phyloP scores from a whole-genome alignment of 2,888 invertebrate genomes.

The Drosophila macrospina region DNA sequence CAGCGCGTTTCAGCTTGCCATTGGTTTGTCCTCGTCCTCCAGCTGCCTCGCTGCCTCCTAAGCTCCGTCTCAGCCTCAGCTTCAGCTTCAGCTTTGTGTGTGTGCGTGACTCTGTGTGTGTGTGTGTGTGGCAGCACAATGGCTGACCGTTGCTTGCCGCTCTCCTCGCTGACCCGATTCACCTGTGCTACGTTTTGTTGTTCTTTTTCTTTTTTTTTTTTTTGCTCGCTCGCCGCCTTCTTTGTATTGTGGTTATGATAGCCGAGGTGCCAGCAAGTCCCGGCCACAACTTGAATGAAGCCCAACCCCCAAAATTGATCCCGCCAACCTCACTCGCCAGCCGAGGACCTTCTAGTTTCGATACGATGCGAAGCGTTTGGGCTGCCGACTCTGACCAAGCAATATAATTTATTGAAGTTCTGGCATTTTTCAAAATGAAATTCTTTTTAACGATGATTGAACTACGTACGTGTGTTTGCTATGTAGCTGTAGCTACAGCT shows the following conservation, averaged over 20 bases:
- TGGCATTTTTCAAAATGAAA: conserved; percentile 80
- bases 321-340: too few species aligned
- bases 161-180: conserved; percentile 69
- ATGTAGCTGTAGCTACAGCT: conserved; percentile 18
- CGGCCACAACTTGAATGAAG: conserved; percentile 51
- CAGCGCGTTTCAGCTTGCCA: conserved; percentile 79
- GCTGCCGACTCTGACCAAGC: conserved; percentile 45
- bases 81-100: conserved; percentile 6
- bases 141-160: conserved; percentile 50
- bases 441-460: conserved; percentile 81
- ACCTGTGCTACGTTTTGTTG: conserved; percentile 66
- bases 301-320: too few species aligned
- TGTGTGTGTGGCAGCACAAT: conserved; percentile 42
- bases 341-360: conserved; percentile 53
- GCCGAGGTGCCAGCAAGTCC: conserved; percentile 73
- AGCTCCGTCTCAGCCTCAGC: conserved; percentile 47
- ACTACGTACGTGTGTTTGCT: conserved; percentile 49
- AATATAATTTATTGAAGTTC: conserved; percentile 81
- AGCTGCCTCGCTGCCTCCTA: conserved; percentile 27
- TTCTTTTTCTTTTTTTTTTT: too few species aligned
- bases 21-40: conserved; percentile 68
- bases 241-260: conserved; percentile 80
- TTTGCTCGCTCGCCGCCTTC: conserved; percentile 32
- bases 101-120: conserved; percentile 11
- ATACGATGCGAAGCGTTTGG: conserved; percentile 39